These are phyloP conservation scores for Trochalopteron elliotii DNA, from an alignment of 2,113 vertebrate genomes.

Conservation along the genomic window DNA sequence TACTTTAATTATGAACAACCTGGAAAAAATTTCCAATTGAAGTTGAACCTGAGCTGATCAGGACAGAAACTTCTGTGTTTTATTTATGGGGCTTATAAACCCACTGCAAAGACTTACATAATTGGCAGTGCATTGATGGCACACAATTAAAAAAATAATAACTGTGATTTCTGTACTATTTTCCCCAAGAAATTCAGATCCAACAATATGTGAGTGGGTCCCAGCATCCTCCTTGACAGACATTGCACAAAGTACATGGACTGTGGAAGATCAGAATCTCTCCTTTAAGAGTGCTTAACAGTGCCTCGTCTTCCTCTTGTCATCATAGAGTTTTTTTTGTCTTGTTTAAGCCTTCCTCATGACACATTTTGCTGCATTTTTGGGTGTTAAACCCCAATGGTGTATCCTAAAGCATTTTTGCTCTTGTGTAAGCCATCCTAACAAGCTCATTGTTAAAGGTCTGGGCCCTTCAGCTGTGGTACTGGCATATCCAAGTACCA, in stretches of 20 bases:
- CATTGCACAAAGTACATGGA: not conserved
- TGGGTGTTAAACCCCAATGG: not conserved
- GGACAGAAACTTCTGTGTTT: not conserved
- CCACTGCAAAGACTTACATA: not conserved
- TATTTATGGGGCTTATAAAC: not conserved
- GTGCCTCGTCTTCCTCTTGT: not conserved
- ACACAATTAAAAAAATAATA: not conserved
- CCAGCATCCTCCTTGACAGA: not conserved
- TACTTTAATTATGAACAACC: not conserved
- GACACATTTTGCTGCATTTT: not conserved
- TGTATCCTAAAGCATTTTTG: not conserved
- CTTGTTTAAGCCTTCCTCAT: not conserved
- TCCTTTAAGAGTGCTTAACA: not conserved
- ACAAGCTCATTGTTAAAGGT: not conserved
- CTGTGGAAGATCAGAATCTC: not conserved
- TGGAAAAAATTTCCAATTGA: not conserved
- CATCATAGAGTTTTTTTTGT: not conserved
- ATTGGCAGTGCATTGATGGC: not conserved
- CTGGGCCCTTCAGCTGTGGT: not conserved
- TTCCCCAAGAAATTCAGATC: not conserved
- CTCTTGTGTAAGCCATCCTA: not conserved
- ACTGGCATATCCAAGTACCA: not conserved
- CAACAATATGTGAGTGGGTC: not conserved
- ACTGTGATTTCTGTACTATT: not conserved
- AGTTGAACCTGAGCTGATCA: not conserved